Percentiles rank a stretch among this genome's conserved stretches.
Conservation (phyloP, 2,888 invertebrate genomes). For the Opisthograptis luteolata region DNA sequence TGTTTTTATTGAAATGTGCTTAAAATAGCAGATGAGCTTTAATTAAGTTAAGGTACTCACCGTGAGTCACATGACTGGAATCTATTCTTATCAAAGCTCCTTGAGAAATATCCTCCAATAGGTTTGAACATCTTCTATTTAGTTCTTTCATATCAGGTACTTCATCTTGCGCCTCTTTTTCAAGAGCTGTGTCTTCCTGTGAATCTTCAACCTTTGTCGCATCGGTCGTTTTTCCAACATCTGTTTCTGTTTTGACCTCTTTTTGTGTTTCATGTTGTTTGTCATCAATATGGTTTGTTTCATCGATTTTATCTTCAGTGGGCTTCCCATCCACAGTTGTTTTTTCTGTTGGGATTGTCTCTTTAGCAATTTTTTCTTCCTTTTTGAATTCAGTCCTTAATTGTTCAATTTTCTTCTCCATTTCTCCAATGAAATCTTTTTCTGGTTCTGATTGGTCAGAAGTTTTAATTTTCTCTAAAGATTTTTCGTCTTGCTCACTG, state of each 20-base stretch:
- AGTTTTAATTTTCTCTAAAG: conserved; percentile 39
- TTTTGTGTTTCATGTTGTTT: background rate
- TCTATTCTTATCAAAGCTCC: conserved; percentile 79
- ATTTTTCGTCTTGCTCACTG: conserved; percentile 70
- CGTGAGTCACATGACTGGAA: conserved; percentile 76
- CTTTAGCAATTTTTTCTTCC: conserved; percentile 40
- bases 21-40: background rate
- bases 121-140: conserved; percentile 79
- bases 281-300: conserved; percentile 26
- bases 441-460: conserved; percentile 56
- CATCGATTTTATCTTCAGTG: conserved; percentile 40
- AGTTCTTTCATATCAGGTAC: conserved; percentile 76
- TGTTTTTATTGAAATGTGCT: no score
- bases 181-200: conserved; percentile 9
- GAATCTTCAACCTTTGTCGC: background rate
- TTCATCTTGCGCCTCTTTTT: conserved; percentile 52
- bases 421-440: conserved; percentile 60
- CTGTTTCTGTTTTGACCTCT: background rate
- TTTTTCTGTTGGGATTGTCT: conserved; percentile 30
- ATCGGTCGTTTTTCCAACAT: background rate
- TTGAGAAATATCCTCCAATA: conserved; percentile 80
- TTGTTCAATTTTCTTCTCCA: conserved; percentile 59
- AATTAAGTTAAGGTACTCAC: conserved; percentile 47
- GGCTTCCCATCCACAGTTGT: conserved; percentile 36
- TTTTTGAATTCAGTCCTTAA: conserved; percentile 58